Percentiles rank a stretch among this genome's conserved stretches.
Conservation (phyloP, 2,888 invertebrate species). For the Koerneria pararmatus region DNA sequence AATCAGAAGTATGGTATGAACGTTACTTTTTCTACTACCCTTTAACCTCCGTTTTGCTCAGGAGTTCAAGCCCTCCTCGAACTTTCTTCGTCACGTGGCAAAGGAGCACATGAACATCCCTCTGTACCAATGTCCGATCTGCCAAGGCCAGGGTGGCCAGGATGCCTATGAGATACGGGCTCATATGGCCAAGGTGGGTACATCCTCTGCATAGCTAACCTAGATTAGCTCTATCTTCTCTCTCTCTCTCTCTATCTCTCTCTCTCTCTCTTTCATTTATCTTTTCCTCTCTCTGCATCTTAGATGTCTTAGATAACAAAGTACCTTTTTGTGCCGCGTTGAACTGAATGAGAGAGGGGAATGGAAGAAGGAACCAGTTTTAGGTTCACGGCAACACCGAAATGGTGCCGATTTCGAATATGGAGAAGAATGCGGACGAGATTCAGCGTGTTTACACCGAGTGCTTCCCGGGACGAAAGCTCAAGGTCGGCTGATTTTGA, state of each 20-base stretch:
- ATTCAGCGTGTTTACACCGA: slow-evolving; percentile 36
- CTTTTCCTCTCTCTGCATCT: too few relatives aligned
- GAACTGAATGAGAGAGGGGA: not conserved
- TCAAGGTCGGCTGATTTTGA: slow-evolving; percentile 41
- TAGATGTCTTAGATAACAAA: too few relatives aligned
- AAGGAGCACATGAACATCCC: slow-evolving; percentile 52
- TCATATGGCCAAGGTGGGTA: slow-evolving; percentile 30
- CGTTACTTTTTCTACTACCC: too few relatives aligned
- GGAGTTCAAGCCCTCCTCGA: slow-evolving; percentile 41
- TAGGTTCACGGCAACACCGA: slow-evolving; percentile 26
- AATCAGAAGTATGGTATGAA: too few relatives aligned
- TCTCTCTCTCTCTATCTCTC: too few relatives aligned
- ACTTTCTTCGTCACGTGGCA: slow-evolving; percentile 45
- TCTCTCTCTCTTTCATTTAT: too few relatives aligned
- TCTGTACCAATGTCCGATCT: slow-evolving; percentile 41
- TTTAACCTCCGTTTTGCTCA: too few relatives aligned
- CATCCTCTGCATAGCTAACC: not conserved
- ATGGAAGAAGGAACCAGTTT: not conserved
- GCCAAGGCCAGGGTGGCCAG: slow-evolving; percentile 35
- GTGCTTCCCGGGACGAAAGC: slow-evolving; percentile 39
- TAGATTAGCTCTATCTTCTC: too few relatives aligned
- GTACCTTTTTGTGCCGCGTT: too few relatives aligned
- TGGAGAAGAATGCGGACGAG: slow-evolving; percentile 34
- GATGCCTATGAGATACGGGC: slow-evolving; percentile 39
- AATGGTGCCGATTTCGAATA: slow-evolving; percentile 34